Evolutionary conservation across 2,113 vertebrate species (phyloP).

Genomic region (Cinclus mexicanus): DNA sequence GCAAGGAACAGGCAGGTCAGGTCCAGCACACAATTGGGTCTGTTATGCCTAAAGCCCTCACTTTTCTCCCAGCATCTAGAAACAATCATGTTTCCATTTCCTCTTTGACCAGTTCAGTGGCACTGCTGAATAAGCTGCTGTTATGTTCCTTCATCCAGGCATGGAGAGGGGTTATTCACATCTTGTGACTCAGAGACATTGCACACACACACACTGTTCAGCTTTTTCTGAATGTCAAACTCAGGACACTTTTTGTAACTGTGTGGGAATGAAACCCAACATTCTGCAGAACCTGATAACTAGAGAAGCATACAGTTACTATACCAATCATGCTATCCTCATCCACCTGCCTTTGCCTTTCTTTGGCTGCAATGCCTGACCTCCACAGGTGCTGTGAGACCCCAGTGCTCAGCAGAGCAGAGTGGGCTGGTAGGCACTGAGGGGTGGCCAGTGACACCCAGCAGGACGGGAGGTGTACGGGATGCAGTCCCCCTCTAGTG

Average conservation of each 20-base stretch:
- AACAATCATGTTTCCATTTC: neutral
- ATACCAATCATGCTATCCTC: neutral
- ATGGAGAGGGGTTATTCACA: neutral
- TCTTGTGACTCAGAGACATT: neutral
- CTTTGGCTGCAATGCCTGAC: neutral
- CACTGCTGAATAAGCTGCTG: neutral
- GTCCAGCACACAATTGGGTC: neutral
- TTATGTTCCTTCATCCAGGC: neutral
- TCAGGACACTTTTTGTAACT: neutral
- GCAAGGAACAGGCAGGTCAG: neutral
- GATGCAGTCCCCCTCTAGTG: constrained; percentile 29
- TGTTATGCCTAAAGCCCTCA: neutral
- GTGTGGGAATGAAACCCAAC: neutral
- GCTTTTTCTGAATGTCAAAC: neutral
- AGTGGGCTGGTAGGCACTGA: neutral
- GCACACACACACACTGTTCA: neutral
- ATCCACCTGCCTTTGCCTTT: accelerated
- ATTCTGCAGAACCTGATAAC: neutral
- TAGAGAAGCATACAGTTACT: neutral
- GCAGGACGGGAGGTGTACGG: accelerated
- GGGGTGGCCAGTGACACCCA: neutral
- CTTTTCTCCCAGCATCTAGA: neutral
- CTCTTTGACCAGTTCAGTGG: neutral
- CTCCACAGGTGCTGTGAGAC: neutral
- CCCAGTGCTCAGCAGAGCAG: neutral